Percentiles rank a stretch among this genome's conserved stretches.
These are phyloP conservation scores for Drosophila nasuta DNA, from an alignment of 1,140 invertebrate genomes.

Conservation along the genomic window DNA sequence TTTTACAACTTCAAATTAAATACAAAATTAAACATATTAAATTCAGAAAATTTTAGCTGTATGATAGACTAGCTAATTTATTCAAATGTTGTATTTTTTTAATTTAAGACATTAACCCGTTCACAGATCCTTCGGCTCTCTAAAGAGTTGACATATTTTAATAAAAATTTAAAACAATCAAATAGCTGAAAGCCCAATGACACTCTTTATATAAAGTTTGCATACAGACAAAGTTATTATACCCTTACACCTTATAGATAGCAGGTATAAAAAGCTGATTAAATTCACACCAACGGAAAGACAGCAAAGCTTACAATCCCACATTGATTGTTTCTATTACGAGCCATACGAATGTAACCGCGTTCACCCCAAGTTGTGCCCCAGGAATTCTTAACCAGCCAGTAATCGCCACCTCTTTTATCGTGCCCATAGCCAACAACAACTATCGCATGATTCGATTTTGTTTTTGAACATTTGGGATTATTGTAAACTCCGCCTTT, in stretches of 20 bases:
- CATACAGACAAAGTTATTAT: no score
- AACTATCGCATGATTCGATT: conserved; percentile 85
- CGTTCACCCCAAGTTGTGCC: conserved; percentile 86
- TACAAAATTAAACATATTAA: no score
- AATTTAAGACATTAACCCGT: no score
- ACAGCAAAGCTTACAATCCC: neutral
- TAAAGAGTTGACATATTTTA: no score
- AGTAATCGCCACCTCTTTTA: conserved; percentile 86
- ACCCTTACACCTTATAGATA: neutral
- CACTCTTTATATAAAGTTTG: neutral
- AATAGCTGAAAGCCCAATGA: neutral
- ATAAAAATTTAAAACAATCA: neutral
- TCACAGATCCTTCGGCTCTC: no score
- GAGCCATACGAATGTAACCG: conserved; percentile 88
- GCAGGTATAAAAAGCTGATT: neutral
- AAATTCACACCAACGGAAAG: conserved; percentile 22
- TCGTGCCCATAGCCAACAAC: conserved; percentile 91
- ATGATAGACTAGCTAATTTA: no score
- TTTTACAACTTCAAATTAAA: no score
- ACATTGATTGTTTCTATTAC: conserved; percentile 77
- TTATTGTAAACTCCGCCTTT: neutral
- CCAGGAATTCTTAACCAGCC: no score
- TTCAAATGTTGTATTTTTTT: no score
- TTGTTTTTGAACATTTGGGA: conserved; percentile 45
- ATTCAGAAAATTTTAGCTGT: no score